Evolutionary conservation across 2,113 vertebrate genomes (phyloP), one percentile per base, ranked within the genome.

Genomic region (Mesoclemmys tuberculata): DNA sequence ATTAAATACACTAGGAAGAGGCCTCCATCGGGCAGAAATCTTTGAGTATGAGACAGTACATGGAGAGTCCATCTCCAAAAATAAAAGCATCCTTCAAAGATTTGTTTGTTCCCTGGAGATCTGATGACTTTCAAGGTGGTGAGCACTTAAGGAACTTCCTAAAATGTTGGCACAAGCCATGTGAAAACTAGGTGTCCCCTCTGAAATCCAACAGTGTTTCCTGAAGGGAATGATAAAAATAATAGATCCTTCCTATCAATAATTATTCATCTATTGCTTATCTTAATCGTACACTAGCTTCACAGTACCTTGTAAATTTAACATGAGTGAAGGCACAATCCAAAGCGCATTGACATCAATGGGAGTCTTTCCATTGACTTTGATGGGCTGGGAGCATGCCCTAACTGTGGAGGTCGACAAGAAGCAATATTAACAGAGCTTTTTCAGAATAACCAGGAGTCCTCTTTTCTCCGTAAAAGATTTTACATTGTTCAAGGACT

Each of bases 51-150:
- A 85, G 61, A 56, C 16, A 58, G 46, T 5, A 35, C 84, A 58
- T 29, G 84, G 82, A 89, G 61, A 21, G 87, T 61, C 74, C n/a
- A 75, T 49, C 87, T 93, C 82, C 92, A 95, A 85, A 94, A 96
- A 95, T 93, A 92, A 61, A 56, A 84, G 68, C 86, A 18, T 10
- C 49, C 46, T 14, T 77, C 44, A 35, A 94, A 93, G 92, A 90
- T 54, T 92, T 58, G 24, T 58, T 16, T 19, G 93, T 93, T 92
- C 77, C 82, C 80, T n/a, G 29, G 92, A 58, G 64, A 95, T 24
- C 41, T 0, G 0, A 90, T 75, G 68, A 93, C 89, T 64, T 89
- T 81, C 68, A n/a, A 87, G 74, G 58, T 89, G 96, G 92, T 49
- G 77, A 84, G 82, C 75, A 78, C 80, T 83, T 81, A 31, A 84